Percentiles rank a stretch among this genome's conserved stretches.
These are phyloP conservation scores for Drosophila fuyamai DNA, from an alignment of 1,140 invertebrate species.

Conservation along the genomic window DNA sequence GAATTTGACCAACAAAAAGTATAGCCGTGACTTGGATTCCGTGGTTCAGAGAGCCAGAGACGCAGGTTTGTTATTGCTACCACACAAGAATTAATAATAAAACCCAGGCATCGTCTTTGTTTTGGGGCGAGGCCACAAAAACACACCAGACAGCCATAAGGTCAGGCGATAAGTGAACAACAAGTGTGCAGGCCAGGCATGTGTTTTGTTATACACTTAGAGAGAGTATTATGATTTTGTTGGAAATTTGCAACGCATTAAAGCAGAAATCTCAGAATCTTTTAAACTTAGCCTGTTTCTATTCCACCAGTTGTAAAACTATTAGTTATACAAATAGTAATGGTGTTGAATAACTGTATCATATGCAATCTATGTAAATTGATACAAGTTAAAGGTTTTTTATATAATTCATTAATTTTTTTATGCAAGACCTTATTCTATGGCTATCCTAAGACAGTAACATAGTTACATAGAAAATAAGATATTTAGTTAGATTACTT, in stretches of 20 bases:
- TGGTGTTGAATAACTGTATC: too few relatives aligned
- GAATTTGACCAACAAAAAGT: constrained; percentile 98
- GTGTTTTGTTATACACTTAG: neutral
- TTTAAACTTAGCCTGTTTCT: too few relatives aligned
- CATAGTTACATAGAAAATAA: too few relatives aligned
- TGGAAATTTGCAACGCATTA: neutral
- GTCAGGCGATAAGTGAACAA: constrained; percentile 48
- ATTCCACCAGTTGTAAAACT: too few relatives aligned
- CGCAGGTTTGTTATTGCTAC: constrained; percentile 88
- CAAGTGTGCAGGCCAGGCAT: constrained; percentile 11
- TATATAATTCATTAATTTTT: too few relatives aligned
- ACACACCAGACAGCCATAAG: constrained; percentile 47
- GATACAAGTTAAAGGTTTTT: too few relatives aligned
- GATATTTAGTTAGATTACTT: too few relatives aligned
- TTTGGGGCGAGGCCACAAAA: constrained; percentile 58
- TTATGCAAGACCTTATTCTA: too few relatives aligned
- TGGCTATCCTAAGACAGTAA: too few relatives aligned
- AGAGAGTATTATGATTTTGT: neutral
- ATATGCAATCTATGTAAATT: too few relatives aligned
- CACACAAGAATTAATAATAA: constrained; percentile 41
- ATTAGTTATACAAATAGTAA: too few relatives aligned
- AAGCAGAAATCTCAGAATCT: too few relatives aligned
- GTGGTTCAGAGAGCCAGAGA: constrained; percentile 96
- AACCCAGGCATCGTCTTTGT: constrained; percentile 28
- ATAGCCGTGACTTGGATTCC: constrained; percentile 95